phyloP scores from a whole-genome alignment of 1,140 invertebrate species.

The Hyles vespertilio region DNA sequence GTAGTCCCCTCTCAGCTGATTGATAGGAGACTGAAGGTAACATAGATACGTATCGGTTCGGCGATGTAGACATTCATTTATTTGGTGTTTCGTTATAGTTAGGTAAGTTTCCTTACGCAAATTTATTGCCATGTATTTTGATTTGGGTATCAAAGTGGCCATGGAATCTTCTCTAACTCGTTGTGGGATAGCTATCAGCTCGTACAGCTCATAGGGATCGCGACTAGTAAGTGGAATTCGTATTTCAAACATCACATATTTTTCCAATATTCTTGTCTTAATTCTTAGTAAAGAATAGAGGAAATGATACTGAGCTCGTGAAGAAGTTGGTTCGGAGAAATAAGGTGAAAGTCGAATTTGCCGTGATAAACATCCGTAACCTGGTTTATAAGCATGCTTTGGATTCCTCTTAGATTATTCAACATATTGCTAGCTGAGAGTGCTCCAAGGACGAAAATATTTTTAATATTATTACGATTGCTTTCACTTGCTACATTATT shows the following conservation, averaged over 20 bases:
- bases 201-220: conserved; percentile 20
- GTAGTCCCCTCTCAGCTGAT: conserved; percentile 15
- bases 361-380: conserved; percentile 7
- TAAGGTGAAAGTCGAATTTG: conserved; percentile 6
- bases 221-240: conserved; percentile 15
- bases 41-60: conserved; percentile 9
- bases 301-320: conserved; percentile 18
- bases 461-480: neutral
- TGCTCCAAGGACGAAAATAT: neutral
- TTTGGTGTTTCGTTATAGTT: too few relatives aligned
- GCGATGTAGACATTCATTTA: conserved; percentile 7
- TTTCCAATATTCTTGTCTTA: conserved; percentile 17
- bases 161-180: too few relatives aligned
- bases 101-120: too few relatives aligned
- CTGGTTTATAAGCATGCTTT: conserved; percentile 2
- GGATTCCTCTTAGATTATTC: conserved; percentile 4
- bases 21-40: conserved; percentile 7
- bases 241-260: conserved; percentile 23
- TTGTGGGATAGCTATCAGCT: conserved; percentile 7
- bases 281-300: conserved; percentile 13
- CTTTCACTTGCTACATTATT: neutral
- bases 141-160: too few relatives aligned
- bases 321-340: conserved; percentile 14
- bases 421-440: conserved; percentile 5
- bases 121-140: too few relatives aligned